Evolutionary conservation across 2,797 vertebrate species (phyloP), one percentile per base, ranked within the genome.

Genomic region (Bucorvus abyssinicus): DNA sequence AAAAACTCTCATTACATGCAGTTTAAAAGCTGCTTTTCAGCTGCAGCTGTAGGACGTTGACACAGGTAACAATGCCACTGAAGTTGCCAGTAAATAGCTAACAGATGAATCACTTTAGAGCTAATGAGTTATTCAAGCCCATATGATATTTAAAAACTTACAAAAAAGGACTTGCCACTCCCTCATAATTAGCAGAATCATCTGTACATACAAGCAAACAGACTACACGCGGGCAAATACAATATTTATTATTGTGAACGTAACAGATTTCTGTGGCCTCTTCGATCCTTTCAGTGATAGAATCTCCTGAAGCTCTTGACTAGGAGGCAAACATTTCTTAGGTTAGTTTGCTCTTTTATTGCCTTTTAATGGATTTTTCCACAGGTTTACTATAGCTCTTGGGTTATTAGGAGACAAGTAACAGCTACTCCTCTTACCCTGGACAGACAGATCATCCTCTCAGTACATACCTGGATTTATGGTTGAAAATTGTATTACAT

Each of bases 121-220:
- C 32, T 93, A 95, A 89, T 95, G 88, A 92, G 84, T 90, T 96
- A 80, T 90, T 92, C 90, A 87, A 96, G 93, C 77, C 83, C 53
- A 55, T 52, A 71, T 27, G 2, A 78, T 61, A 64, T 57, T 94
- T 75, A 95, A 96, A 89, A 89, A 91, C 61, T 64, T 70, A 89
- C 71, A 84, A 77, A 77, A 92, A 87, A 90, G 49, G 61, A 77
- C 57, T 68, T 93, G 78, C 81, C 53, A 80, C 95, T 89, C 75
- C 40, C 77, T 87, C 78, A 59, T 29, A 61, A 79, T 12, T 53
- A 63, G 50, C 57, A 90, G 59, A 74, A 90, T 82, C 61, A 56
- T 82, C 64, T 87, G 18, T 34, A 65, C 12, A 30, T 18, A 89
- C 36, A 87, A 86, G 40, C 30, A 91, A 85, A 67, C 42, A 29